These are phyloP conservation scores for Eueides isabella DNA, from an alignment of 1,140 invertebrate genomes.

Conservation along the genomic window DNA sequence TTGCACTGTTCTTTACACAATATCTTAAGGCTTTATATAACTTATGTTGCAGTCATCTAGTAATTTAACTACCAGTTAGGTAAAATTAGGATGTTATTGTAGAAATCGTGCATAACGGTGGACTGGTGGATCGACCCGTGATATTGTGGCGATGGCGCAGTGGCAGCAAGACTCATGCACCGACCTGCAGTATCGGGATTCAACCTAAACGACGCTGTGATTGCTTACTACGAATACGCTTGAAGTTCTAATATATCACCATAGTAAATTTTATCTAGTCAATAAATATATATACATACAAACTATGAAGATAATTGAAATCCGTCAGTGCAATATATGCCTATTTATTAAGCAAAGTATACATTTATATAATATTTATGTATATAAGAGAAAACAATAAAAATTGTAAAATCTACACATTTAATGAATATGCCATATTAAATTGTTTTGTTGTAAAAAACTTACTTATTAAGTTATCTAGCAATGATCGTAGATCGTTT, in stretches of 20 bases:
- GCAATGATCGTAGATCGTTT: too few relatives aligned
- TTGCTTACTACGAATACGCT: conserved; percentile 47
- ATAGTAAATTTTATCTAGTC: conserved; percentile 4
- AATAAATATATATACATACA: neutral
- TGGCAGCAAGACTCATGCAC: conserved; percentile 54
- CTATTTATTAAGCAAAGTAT: conserved; percentile 4
- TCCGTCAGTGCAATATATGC: conserved; percentile 1
- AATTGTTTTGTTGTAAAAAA: too few relatives aligned
- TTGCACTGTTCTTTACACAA: neutral
- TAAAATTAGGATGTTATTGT: conserved; percentile 61
- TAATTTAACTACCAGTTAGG: conserved; percentile 25
- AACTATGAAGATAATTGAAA: neutral
- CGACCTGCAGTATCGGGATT: conserved; percentile 57
- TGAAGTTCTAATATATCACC: conserved; percentile 18
- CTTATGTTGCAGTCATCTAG: conserved; percentile 7
- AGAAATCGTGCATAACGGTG: conserved; percentile 45
- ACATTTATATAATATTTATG: conserved; percentile 3
- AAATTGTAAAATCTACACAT: neutral
- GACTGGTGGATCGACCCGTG: conserved; percentile 45
- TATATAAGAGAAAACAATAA: neutral
- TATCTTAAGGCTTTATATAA: neutral
- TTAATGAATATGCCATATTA: neutral
- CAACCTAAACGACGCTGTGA: conserved; percentile 46
- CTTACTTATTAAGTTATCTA: too few relatives aligned
- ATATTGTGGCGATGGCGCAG: conserved; percentile 52